phyloP scores from a whole-genome alignment of 2,113 vertebrate species.

The Numida meleagris region DNA sequence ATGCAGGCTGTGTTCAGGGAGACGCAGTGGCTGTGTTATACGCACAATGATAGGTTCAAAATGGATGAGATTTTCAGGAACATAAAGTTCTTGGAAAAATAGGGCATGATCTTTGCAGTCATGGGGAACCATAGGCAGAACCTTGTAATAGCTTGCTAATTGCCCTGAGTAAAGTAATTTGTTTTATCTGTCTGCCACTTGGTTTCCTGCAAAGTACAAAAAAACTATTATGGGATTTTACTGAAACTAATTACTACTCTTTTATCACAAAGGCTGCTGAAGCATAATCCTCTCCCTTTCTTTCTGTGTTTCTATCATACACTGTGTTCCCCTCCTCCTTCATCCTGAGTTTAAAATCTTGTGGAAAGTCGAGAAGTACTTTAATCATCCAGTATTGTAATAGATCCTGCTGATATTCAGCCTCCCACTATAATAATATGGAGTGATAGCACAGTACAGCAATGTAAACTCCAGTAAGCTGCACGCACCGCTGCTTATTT shows the following conservation, averaged over 20 bases:
- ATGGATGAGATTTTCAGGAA: slow-evolving; percentile 36
- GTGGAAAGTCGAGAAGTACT: slow-evolving; percentile 64
- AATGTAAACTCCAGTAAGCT: not conserved
- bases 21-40: not conserved
- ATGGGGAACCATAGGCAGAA: slow-evolving; percentile 64
- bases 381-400: slow-evolving; percentile 69
- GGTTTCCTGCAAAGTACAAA: slow-evolving; percentile 70
- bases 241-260: slow-evolving; percentile 80
- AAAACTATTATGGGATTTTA: slow-evolving; percentile 76
- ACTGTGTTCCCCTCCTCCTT: slow-evolving; percentile 45
- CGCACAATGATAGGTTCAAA: not conserved
- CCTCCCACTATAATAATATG: slow-evolving; percentile 59
- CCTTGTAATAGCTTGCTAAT: slow-evolving; percentile 76
- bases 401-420: slow-evolving; percentile 52
- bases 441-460: not conserved
- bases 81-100: slow-evolving; percentile 72
- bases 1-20: not conserved
- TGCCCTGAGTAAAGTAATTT: slow-evolving; percentile 77
- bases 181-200: slow-evolving; percentile 79
- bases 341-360: slow-evolving; percentile 70
- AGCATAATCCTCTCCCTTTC: slow-evolving; percentile 66
- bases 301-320: slow-evolving; percentile 3
- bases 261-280: slow-evolving; percentile 76
- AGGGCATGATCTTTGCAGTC: slow-evolving; percentile 61
- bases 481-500: not conserved